Percentiles rank a stretch among this genome's conserved stretches.
phyloP scores from a whole-genome alignment of 2,888 invertebrate genomes.

The Ormia ochracea region DNA sequence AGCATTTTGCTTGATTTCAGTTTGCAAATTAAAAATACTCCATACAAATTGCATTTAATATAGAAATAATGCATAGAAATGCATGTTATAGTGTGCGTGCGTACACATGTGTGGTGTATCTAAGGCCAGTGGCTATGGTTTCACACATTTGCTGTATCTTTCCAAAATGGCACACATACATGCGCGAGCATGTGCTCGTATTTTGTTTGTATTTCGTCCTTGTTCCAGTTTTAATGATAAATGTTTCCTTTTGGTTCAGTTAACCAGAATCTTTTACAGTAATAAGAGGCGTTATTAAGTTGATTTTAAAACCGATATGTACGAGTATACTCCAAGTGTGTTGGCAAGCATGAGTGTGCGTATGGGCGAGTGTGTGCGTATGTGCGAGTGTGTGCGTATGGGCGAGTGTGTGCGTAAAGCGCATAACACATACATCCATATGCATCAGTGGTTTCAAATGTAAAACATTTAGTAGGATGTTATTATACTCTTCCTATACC shows the following conservation, averaged over 20 bases:
- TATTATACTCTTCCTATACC: background rate
- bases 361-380: background rate
- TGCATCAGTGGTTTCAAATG: constrained; percentile 9
- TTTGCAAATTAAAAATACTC: constrained; percentile 2
- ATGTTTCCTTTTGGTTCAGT: constrained; percentile 55
- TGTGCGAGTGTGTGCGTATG: background rate
- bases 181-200: background rate
- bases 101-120: background rate
- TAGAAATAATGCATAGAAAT: background rate
- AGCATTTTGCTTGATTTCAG: background rate
- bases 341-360: background rate
- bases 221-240: constrained; percentile 58
- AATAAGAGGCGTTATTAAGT: constrained; percentile 53
- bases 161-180: background rate
- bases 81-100: background rate
- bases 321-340: background rate
- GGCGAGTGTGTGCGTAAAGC: background rate
- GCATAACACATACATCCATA: background rate
- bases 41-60: background rate
- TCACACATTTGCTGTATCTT: background rate
- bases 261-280: constrained; percentile 51
- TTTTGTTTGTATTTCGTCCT: constrained; percentile 24
- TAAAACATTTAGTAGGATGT: constrained; percentile 5
- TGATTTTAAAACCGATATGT: constrained; percentile 36
- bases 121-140: constrained; percentile 31